Evolutionary conservation across 2,888 invertebrate genomes (phyloP), one percentile per base, ranked within the genome.

Genomic region (Temnothorax rugatulus): DNA sequence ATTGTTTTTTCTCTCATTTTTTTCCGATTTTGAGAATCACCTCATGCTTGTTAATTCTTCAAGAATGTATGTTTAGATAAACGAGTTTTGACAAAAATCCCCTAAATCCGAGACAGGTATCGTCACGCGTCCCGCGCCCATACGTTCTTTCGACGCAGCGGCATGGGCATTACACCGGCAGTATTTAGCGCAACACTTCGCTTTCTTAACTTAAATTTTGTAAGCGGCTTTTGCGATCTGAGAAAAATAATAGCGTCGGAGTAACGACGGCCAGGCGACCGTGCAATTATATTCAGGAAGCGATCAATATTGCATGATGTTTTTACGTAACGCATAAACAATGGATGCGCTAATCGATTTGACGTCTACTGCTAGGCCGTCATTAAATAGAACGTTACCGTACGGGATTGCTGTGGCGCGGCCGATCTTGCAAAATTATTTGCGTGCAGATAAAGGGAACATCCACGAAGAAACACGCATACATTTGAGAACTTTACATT

Each of bases 151-250:
- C 61, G 25, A 47, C 18, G 13, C 63, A 9, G 7, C 8, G 13
- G 21, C 4, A 52, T 66, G 4, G 13, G 21, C 4, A 52, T 66
- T 66, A 52, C 52, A 15, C 25, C 21, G 25, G 8, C 38, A 13
- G 9, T 71, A 57, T 57, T 79, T 44, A 71, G 54, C 57, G 57
- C 29, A 79, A 79, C 41, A 71, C 7, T 57, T 34, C 15, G 73
- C 57, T 79, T 71, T 71, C 57, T 79, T 79, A 71, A 79, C 11
- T 34, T 44, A 57, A 69, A 79, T 71, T 71, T 79, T 54, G 73
- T 71, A 79, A 57, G 44, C 41, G 11, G n/a, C 15, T 71, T 79
- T 34, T 34, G 50, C 44, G 29, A 71, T 71, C 41, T 44, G 44
- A 71, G 15, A 71, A 76, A 71, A 79, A 71, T 79, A 71, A 57